phyloP scores from a whole-genome alignment of 2,113 vertebrate genomes.

The Agapornis roseicollis region DNA sequence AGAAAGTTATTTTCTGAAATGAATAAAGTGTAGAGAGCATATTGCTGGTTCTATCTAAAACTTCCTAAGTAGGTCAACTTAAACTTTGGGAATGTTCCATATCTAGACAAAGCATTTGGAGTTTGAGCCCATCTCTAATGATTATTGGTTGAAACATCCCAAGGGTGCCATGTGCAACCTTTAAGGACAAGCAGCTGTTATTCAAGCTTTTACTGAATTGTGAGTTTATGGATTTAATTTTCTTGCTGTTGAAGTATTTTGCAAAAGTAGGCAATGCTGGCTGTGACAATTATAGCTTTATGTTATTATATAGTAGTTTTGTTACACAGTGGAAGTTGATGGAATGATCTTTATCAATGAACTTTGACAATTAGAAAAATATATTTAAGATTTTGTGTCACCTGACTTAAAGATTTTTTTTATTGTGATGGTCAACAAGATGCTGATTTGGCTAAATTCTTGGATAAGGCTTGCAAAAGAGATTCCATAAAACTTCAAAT shows the following conservation, averaged over 20 bases:
- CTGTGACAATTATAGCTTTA: neutral
- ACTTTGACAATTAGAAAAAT: neutral
- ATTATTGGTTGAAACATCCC: neutral
- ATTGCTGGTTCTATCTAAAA: neutral
- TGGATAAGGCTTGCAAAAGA: neutral
- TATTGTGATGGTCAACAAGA: neutral
- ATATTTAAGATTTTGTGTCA: neutral
- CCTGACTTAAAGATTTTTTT: neutral
- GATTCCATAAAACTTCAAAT: neutral
- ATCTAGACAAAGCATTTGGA: neutral
- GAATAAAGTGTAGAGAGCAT: neutral
- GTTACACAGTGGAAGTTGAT: neutral
- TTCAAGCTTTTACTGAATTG: neutral
- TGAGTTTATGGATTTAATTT: neutral
- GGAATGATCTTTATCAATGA: neutral
- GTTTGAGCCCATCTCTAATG: neutral
- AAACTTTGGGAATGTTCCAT: neutral
- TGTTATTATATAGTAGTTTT: neutral
- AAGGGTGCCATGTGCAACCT: neutral
- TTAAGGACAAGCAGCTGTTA: neutral
- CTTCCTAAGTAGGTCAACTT: neutral
- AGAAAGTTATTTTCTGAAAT: neutral
- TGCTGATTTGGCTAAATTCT: neutral
- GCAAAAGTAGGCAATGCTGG: neutral
- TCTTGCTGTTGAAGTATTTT: neutral